Evolutionary conservation across 2,797 vertebrate genomes (phyloP).

Genomic region (Sebastes ruberrimus): DNA sequence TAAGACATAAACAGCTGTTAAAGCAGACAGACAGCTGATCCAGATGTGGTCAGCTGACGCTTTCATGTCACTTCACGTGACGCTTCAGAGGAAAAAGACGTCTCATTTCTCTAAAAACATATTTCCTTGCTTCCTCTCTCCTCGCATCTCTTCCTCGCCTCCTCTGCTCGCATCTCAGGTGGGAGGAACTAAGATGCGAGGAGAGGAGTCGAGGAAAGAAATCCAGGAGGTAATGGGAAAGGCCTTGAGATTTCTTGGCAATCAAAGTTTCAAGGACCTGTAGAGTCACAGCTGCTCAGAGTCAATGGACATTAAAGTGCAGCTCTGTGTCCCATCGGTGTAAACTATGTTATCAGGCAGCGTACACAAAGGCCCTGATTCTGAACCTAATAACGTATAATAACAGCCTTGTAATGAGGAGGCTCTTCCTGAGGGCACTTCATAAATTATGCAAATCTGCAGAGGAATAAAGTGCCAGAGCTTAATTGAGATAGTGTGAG

Average conservation of each 20-base stretch:
- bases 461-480: slow-evolving; percentile 30
- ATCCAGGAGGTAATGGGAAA: too few species aligned
- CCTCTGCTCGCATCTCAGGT: too few species aligned
- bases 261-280: slow-evolving; percentile 4
- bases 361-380: slow-evolving; percentile 51
- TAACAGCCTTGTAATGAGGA: slow-evolving; percentile 60
- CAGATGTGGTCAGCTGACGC: too few species aligned
- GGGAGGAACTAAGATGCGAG: too few species aligned
- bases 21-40: too few species aligned
- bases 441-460: slow-evolving; percentile 73
- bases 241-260: neutral
- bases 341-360: slow-evolving; percentile 51
- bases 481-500: slow-evolving; percentile 54
- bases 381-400: slow-evolving; percentile 54
- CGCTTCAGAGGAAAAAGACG: too few species aligned
- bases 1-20: too few species aligned
- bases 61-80: too few species aligned
- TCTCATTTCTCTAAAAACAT: too few species aligned
- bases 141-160: too few species aligned
- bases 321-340: slow-evolving; percentile 3
- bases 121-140: too few species aligned
- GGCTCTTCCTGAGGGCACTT: slow-evolving; percentile 49
- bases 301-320: neutral
- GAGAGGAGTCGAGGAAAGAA: too few species aligned
- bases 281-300: neutral